A percentile compares a stretch with the other conserved stretches of the same genome.
phyloP scores from a whole-genome alignment of 2,888 invertebrate species.

The Caradrina clavipalpis region DNA sequence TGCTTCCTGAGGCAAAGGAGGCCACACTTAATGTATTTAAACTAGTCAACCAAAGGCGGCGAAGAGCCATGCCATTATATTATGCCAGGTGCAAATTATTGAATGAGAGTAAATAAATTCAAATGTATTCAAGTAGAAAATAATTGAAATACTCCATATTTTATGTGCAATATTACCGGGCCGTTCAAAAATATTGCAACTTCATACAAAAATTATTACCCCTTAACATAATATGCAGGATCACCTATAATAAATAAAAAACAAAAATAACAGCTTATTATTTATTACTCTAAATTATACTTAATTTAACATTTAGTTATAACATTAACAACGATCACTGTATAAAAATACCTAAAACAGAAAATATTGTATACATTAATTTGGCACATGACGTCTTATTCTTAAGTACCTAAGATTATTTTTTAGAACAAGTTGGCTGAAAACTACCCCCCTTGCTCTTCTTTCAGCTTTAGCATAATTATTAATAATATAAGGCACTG shows the following conservation, averaged over 20 bases:
- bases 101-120: too few species aligned
- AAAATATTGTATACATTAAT: conserved; percentile 36
- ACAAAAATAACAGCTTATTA: conserved; percentile 28
- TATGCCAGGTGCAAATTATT: too few species aligned
- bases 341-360: conserved; percentile 53
- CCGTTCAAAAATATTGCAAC: too few species aligned
- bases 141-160: too few species aligned
- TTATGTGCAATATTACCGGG: too few species aligned
- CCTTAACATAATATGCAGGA: too few species aligned
- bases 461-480: conserved; percentile 4
- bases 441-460: neutral
- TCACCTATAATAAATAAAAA: conserved; percentile 9
- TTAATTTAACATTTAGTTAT: conserved; percentile 36
- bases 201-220: too few species aligned
- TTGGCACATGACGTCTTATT: conserved; percentile 58
- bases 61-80: too few species aligned
- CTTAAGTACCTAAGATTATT: conserved; percentile 27
- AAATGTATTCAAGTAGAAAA: too few species aligned
- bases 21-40: too few species aligned
- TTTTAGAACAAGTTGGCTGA: conserved; percentile 10
- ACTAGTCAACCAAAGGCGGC: too few species aligned
- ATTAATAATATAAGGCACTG: conserved; percentile 27
- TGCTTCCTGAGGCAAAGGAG: too few species aligned
- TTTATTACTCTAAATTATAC: conserved; percentile 50
- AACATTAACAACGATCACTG: conserved; percentile 45